Evolutionary conservation across 1,140 invertebrate species (phyloP), one percentile per base, ranked within the genome.

Genomic region (Ruditapes philippinarum): DNA sequence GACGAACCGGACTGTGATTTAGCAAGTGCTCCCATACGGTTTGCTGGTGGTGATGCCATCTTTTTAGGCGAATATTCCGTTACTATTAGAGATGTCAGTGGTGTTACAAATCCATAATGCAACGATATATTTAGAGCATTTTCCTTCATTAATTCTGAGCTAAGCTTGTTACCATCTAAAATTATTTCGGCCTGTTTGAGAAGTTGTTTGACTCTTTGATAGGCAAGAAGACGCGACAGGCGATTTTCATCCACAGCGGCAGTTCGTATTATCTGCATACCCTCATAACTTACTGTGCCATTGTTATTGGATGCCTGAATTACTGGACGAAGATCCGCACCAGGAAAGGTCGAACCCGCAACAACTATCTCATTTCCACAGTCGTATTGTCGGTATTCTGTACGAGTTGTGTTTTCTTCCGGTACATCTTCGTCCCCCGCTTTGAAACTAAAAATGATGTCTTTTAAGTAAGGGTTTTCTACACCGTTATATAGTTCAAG

Each of bases 11-110:
- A n/a, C 42, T 45, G 5, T 45, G 5, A 14, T 5, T 45, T 45
- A 14, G 14, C 42, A 45, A 7, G 5, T 5, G 42, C 5, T 7
- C 5, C 5, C 42, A 45, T 45, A 7, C 42, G 5, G 42, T 45
- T 45, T 7, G 42, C 5, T n/a, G 51, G 3, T 57, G 51, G 7
- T 57, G 22, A 11, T 1, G 38, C 17, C 9, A 5, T 4, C 25
- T 12, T 74, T 74, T 49, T 49, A 1, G 12, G 38, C 1, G n/a
- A 19, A 25, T 22, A 45, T 25, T 83, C 80, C 22, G 80, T 83
- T 9, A 83, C 80, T 45, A 83, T 60, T 31, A 83, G 80, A 14
- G 80, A 83, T 38, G 80, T 83, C n/a, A 83, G 7, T 2, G 57
- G 60, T 22, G 80, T 83, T 9, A 83, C 80, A n/a, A 83, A 83